These are phyloP conservation scores for Orthosia gothica DNA, from an alignment of 2,888 invertebrate genomes.

Conservation along the genomic window DNA sequence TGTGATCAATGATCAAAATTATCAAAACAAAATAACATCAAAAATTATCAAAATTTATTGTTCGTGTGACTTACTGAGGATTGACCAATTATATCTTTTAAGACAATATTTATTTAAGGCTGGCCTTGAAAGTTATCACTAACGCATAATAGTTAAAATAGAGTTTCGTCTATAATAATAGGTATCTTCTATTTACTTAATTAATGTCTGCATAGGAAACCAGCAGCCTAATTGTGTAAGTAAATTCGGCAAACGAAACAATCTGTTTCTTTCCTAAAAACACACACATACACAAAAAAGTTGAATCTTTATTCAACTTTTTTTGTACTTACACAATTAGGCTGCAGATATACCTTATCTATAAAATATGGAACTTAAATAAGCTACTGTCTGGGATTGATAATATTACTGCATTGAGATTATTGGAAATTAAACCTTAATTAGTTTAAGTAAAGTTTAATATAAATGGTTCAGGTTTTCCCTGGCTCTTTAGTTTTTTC, in stretches of 20 bases:
- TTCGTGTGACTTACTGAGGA: not conserved
- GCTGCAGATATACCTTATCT: slow-evolving; percentile 27
- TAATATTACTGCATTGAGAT: not conserved
- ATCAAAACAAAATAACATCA: too few species aligned
- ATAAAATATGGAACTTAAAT: slow-evolving; percentile 4
- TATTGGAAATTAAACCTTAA: not conserved
- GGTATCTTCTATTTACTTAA: slow-evolving; percentile 3
- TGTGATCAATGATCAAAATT: not conserved
- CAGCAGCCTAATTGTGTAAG: too few species aligned
- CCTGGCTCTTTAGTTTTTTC: too few species aligned
- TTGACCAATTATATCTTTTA: slow-evolving; percentile 6
- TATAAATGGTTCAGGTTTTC: not conserved
- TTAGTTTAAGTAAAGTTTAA: not conserved
- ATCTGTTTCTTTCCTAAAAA: too few species aligned
- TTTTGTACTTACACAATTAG: too few species aligned
- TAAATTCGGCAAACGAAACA: too few species aligned
- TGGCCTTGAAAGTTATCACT: slow-evolving; percentile 17
- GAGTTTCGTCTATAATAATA: not conserved
- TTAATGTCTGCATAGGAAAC: slow-evolving; percentile 8
- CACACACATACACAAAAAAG: too few species aligned
- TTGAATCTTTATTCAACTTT: too few species aligned
- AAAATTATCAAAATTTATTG: slow-evolving; percentile 3
- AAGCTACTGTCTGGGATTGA: slow-evolving; percentile 8
- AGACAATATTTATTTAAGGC: not conserved
- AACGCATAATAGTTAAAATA: not conserved